Conservation (phyloP, 2,888 invertebrate species). For the Archips xylosteana region DNA sequence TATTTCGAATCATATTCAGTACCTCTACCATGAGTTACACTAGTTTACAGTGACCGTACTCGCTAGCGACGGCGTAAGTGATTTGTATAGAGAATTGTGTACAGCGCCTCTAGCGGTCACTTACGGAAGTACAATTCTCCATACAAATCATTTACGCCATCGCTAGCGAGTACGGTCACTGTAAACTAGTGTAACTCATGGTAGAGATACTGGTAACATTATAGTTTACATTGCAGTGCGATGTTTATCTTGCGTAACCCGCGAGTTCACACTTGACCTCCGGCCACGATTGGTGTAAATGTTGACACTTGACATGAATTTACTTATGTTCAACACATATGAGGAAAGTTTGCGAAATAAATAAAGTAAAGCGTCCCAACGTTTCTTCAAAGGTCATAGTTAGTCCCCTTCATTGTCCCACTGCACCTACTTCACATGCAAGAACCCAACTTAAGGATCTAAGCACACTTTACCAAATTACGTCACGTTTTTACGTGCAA, state of each 20-base stretch:
- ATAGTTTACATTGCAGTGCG: background rate
- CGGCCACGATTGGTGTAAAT: background rate
- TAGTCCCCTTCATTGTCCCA: background rate
- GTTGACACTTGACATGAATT: slow-evolving; percentile 33
- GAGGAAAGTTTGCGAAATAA: slow-evolving; percentile 26
- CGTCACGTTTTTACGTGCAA: too few species aligned
- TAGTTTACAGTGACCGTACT: too few species aligned
- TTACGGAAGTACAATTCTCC: too few species aligned
- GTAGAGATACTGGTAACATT: background rate
- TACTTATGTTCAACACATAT: slow-evolving; percentile 16
- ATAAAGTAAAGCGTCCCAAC: background rate
- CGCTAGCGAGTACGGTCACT: too few species aligned
- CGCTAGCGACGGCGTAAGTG: too few species aligned
- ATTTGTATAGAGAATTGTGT: too few species aligned
- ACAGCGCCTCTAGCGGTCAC: too few species aligned
- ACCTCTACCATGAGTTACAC: too few species aligned
- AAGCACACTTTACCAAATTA: too few species aligned
- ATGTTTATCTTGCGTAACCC: slow-evolving; percentile 28
- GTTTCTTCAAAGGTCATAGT: background rate
- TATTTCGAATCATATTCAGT: too few species aligned
- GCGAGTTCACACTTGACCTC: slow-evolving; percentile 33
- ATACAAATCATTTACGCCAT: too few species aligned
- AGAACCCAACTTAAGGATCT: background rate
- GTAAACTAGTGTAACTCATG: too few species aligned
- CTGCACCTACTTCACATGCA: background rate